phyloP scores from a whole-genome alignment of 2,797 vertebrate species.

The Enteromius trimaculatus region DNA sequence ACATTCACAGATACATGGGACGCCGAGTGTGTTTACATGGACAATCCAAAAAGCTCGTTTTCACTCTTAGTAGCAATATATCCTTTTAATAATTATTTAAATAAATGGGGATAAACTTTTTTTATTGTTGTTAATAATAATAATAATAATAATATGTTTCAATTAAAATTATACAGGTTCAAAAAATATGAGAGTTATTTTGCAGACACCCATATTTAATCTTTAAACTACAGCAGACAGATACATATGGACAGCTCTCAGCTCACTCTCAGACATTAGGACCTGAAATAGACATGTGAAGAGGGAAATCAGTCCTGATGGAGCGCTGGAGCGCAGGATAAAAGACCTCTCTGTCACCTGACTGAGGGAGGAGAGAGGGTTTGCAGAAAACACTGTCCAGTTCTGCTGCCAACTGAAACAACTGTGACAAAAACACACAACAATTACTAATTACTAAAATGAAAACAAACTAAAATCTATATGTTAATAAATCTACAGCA shows the following conservation, averaged over 20 bases:
- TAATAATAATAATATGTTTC: neutral
- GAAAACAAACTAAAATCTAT: no score
- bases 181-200: neutral
- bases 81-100: no score
- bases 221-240: neutral
- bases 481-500: no score
- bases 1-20: neutral
- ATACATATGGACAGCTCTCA: neutral
- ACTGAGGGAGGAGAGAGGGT: neutral
- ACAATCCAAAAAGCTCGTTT: neutral
- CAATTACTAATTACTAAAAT: no score
- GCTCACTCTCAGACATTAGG: neutral
- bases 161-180: neutral
- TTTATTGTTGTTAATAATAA: neutral
- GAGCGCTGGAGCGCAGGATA: conserved; percentile 57
- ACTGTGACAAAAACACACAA: neutral
- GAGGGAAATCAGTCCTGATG: conserved; percentile 73
- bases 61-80: no score
- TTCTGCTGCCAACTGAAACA: neutral
- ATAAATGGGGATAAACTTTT: no score
- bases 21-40: neutral
- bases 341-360: conserved; percentile 67
- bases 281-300: conserved; percentile 69
- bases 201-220: neutral
- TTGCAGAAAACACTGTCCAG: neutral